Conservation (phyloP, 2,797 vertebrate species). For the Tauraco hartlaubi region DNA sequence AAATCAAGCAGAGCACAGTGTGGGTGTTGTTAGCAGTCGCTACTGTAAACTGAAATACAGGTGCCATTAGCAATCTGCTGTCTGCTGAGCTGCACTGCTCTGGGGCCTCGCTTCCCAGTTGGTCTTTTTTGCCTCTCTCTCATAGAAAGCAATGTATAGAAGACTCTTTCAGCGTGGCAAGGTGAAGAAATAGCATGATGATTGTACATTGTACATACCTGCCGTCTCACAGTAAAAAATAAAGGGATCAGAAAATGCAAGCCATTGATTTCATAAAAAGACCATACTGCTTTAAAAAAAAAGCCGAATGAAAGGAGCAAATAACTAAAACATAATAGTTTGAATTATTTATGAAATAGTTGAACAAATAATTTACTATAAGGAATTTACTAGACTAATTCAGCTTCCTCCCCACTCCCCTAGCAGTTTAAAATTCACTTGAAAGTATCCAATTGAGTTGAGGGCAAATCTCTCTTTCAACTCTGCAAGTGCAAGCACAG, state of each 20-base stretch:
- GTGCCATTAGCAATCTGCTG: constrained; percentile 52
- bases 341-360: neutral
- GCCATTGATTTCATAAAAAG: neutral
- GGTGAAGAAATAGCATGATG: neutral
- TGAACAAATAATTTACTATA: neutral
- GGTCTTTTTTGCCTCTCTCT: constrained; percentile 12
- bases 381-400: constrained; percentile 10
- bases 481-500: neutral
- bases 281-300: neutral
- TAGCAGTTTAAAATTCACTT: neutral
- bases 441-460: neutral
- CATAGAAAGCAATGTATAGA: neutral
- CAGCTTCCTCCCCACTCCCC: neutral
- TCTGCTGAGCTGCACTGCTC: constrained; percentile 8
- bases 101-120: neutral
- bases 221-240: neutral
- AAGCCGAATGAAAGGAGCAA: neutral
- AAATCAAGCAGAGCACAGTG: neutral
- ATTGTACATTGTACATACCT: neutral
- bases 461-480: constrained; percentile 11
- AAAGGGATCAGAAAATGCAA: neutral
- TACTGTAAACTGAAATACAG: constrained; percentile 37
- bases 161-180: neutral
- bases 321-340: neutral
- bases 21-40: neutral